Base-by-base conservation (phyloP, 2,888 invertebrate species). In the Eilema griseolum region DNA sequence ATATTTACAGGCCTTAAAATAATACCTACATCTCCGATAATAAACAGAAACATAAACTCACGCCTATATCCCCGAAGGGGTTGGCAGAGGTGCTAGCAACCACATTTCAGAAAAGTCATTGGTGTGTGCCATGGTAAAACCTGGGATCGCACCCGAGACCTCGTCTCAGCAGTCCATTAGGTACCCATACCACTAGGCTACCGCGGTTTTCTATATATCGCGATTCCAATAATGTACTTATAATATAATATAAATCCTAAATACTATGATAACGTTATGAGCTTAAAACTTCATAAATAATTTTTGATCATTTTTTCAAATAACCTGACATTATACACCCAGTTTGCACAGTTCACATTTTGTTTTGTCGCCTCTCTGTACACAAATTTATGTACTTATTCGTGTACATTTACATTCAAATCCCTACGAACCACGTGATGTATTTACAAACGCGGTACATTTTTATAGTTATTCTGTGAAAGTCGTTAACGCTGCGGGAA, bases 401-500 rank as follows among this genome's bases (percentile, higher is more conserved):
- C 46, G 24, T 63, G 26, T 26, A 46, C 24, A 41, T 63, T 63
- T 52, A 24, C 24, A 46, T 52, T 52, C n/a, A 52, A 59, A 59
- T 26, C 14, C 23, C 57, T 26, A 59, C 24, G 24, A 3, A 33
- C 28, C 20, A n/a, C 8, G 12, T 28, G 31, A 33, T n/a, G 33
- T 31, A 61, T 61, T 61, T 28, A 16, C 16, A 24, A 31, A 61
- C 61, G 28, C 28, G 14, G 33, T 24, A 24, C 11, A 20, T 33
- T 66, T 66, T 66, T 57, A 56, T 52, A 59, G 37, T 23, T 14
- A 65, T 31, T 56, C 33, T 66, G n/a, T 59, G n/a, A 59, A 60
- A 66, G 59, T 59, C 20, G 33, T 59, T 59, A 66, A 33, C 66
- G 57, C 2, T 37, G 66, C 20, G 33, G 37, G 5, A 69, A 66